Base-by-base conservation (phyloP, 2,888 invertebrate genomes). In the Cephus nigrinus region DNA sequence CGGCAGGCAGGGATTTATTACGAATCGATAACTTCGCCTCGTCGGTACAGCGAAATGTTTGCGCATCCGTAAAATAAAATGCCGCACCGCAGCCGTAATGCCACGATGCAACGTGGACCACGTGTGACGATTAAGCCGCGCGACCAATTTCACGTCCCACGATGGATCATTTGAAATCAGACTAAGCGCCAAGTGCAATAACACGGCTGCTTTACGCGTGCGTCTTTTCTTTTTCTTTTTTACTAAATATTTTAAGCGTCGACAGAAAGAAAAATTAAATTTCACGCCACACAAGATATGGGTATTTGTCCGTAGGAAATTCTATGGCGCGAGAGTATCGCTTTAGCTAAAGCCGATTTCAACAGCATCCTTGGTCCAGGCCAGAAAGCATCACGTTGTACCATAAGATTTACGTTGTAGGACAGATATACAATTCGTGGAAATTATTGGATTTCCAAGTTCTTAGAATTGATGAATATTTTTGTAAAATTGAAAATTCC, bases 1-100 rank as follows among this genome's bases (percentile, higher is more conserved):
- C 85, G 86, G 81, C 82, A 80, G 76, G 69, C 68, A 81, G 82
- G 77, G 86, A 87, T 87, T 87, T 87, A 86, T 86, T 86, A 86
- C 85, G 83, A 86, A 86, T 87, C 86, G 84, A 87, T 87, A 86
- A 86, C 82, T 86, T 81, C 83, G 81, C 77, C 72, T 68, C 74
- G 72, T 75, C 75, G n/a, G 72, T 40, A 33, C 69, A 72, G 33
- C 73, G 76, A 79, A 76, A 77, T 80, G 79, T 80, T 80, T 79
- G 77, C 36, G 80, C 68, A 78, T 74, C 76, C 75, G 79, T 33
- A 80, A 75, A 77, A 79, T 78, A 80, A 79, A 73, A 74, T 1
- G n/a, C 32, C 9, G 9, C 55, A 55, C 23, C 55, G 23, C 2
- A 15, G 55, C 23, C 55, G 55, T 55, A 23, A 55, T 23, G 55